phyloP scores from a whole-genome alignment of 1,140 invertebrate genomes.

The Cheumatopsyche charites region DNA sequence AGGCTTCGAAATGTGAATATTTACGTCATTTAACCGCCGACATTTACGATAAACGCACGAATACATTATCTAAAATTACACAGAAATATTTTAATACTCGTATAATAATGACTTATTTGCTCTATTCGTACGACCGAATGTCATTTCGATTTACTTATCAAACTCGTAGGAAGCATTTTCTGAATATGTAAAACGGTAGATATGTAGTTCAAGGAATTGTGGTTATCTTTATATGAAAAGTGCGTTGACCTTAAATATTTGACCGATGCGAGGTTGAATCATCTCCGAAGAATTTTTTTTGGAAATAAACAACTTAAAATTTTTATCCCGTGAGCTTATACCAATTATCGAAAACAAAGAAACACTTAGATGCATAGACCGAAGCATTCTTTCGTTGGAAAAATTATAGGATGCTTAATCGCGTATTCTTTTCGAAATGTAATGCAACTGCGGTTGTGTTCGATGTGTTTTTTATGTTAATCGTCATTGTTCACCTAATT shows the following conservation, averaged over 20 bases:
- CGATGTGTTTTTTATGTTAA: not conserved
- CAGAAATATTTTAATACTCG: not conserved
- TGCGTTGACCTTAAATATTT: not conserved
- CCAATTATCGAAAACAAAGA: conserved; percentile 19
- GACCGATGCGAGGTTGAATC: not conserved
- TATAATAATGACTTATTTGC: too few species aligned
- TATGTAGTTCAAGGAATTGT: not conserved
- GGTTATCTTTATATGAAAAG: not conserved
- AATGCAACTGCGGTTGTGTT: too few species aligned
- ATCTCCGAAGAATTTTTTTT: conserved; percentile 7
- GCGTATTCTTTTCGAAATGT: too few species aligned
- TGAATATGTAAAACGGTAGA: too few species aligned
- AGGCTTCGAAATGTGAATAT: conserved; percentile 1
- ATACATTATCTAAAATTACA: not conserved
- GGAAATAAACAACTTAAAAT: conserved; percentile 7
- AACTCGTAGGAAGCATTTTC: too few species aligned
- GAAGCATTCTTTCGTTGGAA: too few species aligned
- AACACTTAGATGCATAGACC: not conserved
- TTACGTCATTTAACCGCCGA: not conserved
- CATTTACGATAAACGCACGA: not conserved
- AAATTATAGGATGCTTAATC: too few species aligned
- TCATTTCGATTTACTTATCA: too few species aligned
- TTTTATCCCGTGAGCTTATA: not conserved
- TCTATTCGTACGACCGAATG: too few species aligned
- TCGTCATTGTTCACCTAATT: not conserved